Percentiles rank a stretch among this genome's conserved stretches.
phyloP scores from a whole-genome alignment of 2,113 vertebrate genomes.

The Nettapus auritus region DNA sequence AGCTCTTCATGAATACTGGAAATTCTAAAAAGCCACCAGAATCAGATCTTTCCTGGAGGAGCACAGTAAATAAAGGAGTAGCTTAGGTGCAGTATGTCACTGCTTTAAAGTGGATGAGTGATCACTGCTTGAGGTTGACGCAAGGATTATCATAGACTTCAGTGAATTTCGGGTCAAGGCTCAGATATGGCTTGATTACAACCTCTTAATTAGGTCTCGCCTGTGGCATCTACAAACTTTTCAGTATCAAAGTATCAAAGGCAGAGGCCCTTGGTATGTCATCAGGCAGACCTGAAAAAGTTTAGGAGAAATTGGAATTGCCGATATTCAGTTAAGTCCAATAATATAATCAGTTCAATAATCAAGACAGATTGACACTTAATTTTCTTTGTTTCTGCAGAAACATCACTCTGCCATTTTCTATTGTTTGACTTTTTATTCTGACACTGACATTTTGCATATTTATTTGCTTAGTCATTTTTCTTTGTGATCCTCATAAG shows the following conservation, averaged over 20 bases:
- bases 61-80: accelerated
- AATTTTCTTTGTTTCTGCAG: not conserved
- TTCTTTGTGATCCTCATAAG: not conserved
- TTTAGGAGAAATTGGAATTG: not conserved
- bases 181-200: not conserved
- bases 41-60: not conserved
- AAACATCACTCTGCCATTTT: not conserved
- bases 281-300: not conserved
- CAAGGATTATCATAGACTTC: not conserved
- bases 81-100: accelerated
- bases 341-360: not conserved
- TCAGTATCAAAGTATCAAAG: not conserved
- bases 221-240: constrained; percentile 27
- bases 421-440: not conserved
- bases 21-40: not conserved
- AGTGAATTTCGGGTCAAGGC: not conserved
- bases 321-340: not conserved
- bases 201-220: not conserved
- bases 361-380: not conserved
- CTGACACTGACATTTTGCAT: not conserved
- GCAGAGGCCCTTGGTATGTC: not conserved
- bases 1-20: not conserved
- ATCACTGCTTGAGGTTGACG: accelerated
- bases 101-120: accelerated
- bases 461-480: constrained; percentile 10